Percentiles rank a stretch among this genome's conserved stretches.
Conservation (phyloP, 2,888 invertebrate species). For the Rugalucina vietnamica region DNA sequence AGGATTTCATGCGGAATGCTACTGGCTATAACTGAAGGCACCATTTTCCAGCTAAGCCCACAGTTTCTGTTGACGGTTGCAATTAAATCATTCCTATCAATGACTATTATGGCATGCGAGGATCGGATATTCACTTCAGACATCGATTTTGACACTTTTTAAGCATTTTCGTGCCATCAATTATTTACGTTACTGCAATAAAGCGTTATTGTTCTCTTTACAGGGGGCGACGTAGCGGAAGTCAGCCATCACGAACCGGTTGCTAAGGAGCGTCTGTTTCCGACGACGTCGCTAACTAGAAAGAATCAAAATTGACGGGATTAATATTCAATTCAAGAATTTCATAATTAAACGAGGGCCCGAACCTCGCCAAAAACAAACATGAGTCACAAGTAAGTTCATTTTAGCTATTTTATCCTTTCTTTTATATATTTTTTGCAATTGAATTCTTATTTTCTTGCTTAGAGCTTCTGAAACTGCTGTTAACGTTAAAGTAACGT, state of each 20-base stretch:
- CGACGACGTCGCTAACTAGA: conserved; percentile 47
- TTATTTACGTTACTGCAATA: background rate
- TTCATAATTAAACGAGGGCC: conserved; percentile 11
- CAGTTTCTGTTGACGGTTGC: too few species aligned
- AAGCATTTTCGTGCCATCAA: background rate
- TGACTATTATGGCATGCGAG: too few species aligned
- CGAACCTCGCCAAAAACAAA: conserved; percentile 14
- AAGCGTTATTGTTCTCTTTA: conserved; percentile 9
- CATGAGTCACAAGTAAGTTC: conserved; percentile 65
- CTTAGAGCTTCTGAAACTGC: too few species aligned
- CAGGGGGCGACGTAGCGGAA: conserved; percentile 57
- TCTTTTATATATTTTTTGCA: too few species aligned
- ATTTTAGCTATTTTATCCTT: too few species aligned
- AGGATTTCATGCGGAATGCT: too few species aligned
- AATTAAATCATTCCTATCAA: too few species aligned
- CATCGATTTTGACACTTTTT: conserved; percentile 7
- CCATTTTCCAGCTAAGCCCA: too few species aligned
- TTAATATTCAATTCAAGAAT: background rate
- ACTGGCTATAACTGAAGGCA: too few species aligned
- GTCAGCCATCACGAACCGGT: conserved; percentile 57
- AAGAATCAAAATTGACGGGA: conserved; percentile 1
- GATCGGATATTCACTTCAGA: too few species aligned
- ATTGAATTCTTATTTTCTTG: too few species aligned
- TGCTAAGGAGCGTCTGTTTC: conserved; percentile 35
- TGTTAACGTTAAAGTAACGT: too few species aligned